These are phyloP conservation scores for Scopus umbretta DNA, from an alignment of 2,113 vertebrate species.

Conservation along the genomic window DNA sequence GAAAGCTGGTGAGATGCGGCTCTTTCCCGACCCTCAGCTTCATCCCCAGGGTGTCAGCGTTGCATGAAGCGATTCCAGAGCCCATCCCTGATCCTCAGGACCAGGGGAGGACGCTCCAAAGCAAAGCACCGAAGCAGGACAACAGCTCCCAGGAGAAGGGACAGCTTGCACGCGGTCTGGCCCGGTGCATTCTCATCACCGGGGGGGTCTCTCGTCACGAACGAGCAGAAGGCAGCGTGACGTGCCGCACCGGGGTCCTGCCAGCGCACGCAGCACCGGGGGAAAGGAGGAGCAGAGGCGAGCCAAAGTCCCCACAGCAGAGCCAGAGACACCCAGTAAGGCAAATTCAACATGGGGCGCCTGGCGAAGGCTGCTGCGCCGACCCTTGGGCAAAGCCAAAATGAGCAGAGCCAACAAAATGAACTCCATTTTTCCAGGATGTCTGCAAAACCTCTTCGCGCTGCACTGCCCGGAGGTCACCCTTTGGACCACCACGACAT, in stretches of 20 bases:
- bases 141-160: not conserved
- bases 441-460: not conserved
- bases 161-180: rapidly evolving
- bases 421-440: not conserved
- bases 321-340: not conserved
- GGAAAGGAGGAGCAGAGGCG: not conserved
- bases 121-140: not conserved
- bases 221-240: not conserved
- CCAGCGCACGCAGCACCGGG: rapidly evolving
- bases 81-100: too few species aligned
- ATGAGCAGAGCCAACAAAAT: not conserved
- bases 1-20: not conserved
- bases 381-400: not conserved
- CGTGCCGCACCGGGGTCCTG: not conserved
- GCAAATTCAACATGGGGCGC: not conserved
- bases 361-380: not conserved
- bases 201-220: rapidly evolving
- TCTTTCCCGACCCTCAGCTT: not conserved
- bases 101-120: not conserved
- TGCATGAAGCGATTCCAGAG: not conserved
- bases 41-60: not conserved
- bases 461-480: not conserved
- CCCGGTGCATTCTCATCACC: rapidly evolving
- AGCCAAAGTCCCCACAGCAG: not conserved
- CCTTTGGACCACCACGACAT: not conserved